These are phyloP conservation scores for Herminia tarsipennalis DNA, from an alignment of 2,888 invertebrate genomes.

Conservation along the genomic window DNA sequence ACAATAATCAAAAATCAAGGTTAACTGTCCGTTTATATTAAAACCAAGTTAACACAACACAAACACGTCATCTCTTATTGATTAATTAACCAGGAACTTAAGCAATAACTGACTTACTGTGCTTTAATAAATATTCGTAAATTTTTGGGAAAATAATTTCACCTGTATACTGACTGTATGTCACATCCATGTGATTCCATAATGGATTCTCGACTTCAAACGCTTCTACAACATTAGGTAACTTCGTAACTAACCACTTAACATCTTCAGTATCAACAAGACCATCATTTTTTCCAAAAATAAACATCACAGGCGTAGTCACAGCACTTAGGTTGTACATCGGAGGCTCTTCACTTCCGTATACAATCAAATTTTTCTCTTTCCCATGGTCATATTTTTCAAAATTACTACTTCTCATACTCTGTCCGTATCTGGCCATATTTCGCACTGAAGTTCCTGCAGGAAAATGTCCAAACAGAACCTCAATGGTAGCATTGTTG, in stretches of 20 bases:
- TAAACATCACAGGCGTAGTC: slow-evolving; percentile 55
- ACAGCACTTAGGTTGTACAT: slow-evolving; percentile 57
- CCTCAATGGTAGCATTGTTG: slow-evolving; percentile 50
- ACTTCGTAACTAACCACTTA: slow-evolving; percentile 72
- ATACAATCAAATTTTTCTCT: slow-evolving; percentile 52
- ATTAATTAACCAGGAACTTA: slow-evolving; percentile 16
- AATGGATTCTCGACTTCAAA: slow-evolving; percentile 82
- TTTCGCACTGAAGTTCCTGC: slow-evolving; percentile 47
- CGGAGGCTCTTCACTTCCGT: slow-evolving; percentile 59
- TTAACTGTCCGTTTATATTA: neutral
- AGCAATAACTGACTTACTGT: slow-evolving; percentile 21
- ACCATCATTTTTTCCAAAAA: slow-evolving; percentile 81
- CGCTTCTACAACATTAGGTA: slow-evolving; percentile 85
- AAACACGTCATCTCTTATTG: slow-evolving; percentile 7
- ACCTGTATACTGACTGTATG: slow-evolving; percentile 52
- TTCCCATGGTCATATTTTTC: slow-evolving; percentile 67
- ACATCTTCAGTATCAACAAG: slow-evolving; percentile 86
- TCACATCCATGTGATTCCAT: slow-evolving; percentile 59
- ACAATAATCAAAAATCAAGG: slow-evolving; percentile 8
- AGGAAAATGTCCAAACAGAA: slow-evolving; percentile 63
- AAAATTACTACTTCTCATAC: slow-evolving; percentile 50
- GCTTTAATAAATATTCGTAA: slow-evolving; percentile 75
- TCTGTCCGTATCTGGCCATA: slow-evolving; percentile 67
- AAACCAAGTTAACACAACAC: slow-evolving; percentile 16
- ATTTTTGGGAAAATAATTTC: slow-evolving; percentile 42